A percentile compares a stretch with the other conserved stretches of the same genome.
Evolutionary conservation across 2,113 vertebrate species (phyloP).

Genomic region (Salvelinus fontinalis): DNA sequence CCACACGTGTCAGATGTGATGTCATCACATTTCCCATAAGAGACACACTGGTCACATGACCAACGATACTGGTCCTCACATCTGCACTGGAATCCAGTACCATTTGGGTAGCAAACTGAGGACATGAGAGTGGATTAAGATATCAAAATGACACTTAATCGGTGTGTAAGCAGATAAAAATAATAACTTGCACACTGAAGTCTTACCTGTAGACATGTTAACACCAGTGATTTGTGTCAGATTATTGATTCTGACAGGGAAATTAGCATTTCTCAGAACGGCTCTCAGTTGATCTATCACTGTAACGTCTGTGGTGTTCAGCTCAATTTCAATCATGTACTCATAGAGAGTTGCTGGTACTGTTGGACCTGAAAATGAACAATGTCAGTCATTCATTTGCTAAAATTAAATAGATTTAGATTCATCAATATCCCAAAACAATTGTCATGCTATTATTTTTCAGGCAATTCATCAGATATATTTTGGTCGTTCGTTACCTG

Average conservation of each 20-base stretch:
- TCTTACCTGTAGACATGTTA: slow-evolving; percentile 1
- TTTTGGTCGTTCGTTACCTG: neutral
- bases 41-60: slow-evolving; percentile 16
- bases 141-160: neutral
- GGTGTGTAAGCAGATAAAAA: no score
- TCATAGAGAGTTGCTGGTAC: no score
- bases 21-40: slow-evolving; percentile 32
- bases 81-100: neutral
- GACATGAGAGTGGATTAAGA: neutral
- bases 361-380: no score
- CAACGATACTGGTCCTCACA: neutral
- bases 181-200: neutral
- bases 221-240: neutral
- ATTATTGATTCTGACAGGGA: neutral
- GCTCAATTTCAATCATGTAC: no score
- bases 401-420: no score
- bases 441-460: no score
- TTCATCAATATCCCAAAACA: no score
- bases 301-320: no score
- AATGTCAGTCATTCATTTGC: no score
- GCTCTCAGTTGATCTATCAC: no score
- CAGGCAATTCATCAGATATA: neutral
- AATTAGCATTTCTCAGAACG: neutral
- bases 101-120: neutral
- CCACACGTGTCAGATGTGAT: slow-evolving; percentile 25